Evolutionary conservation across 2,797 vertebrate genomes (phyloP), one percentile per base, ranked within the genome.

Genomic region (Protosalanx chinensis): DNA sequence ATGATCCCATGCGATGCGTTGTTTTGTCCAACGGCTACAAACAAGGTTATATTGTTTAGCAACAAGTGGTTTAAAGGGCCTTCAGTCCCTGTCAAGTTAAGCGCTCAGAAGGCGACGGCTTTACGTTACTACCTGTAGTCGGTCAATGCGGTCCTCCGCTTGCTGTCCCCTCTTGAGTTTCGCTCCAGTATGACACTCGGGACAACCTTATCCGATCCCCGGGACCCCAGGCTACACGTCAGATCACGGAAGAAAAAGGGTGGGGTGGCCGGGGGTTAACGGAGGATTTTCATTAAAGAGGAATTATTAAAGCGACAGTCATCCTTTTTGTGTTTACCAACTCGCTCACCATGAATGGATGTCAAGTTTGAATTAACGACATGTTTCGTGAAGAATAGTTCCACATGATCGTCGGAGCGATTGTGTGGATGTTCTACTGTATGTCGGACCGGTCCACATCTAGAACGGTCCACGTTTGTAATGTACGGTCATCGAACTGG

Each of bases 31-130:
- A 46, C 70, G 57, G 30, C 29, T 32, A 49, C 62, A 46, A 67
- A 67, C 60, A 33, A 8, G 13, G 35, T 72, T 73, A 77, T 35
- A 58, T 7, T 58, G 53, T 58, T 51, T 68, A 62, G 35, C 60
- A 73, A 65, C 49, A 71, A 70, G 32, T 69, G 72, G 18, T 53
- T 64, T 13, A 56, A 79, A 74, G 75, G 68, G 13, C 41, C 53
- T 62, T 75, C 35, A 71, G 71, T 76, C 29, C 10, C 27, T 29
- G 41, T 13, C 13, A 56, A 7, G 51, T 56, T 56, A 56, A 16
- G 51, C 51, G 51, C 51, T 56, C 51, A 56, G 13, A 46, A 56
- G 51, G 15, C 51, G 51, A 56, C 51, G 51, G 51, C 51, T 56
- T 56, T 56, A 4, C 51, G 18, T n/a, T 56, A 56, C 15, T 56